phyloP scores from a whole-genome alignment of 1,140 invertebrate genomes.

The Pemphigus obesinymphae region DNA sequence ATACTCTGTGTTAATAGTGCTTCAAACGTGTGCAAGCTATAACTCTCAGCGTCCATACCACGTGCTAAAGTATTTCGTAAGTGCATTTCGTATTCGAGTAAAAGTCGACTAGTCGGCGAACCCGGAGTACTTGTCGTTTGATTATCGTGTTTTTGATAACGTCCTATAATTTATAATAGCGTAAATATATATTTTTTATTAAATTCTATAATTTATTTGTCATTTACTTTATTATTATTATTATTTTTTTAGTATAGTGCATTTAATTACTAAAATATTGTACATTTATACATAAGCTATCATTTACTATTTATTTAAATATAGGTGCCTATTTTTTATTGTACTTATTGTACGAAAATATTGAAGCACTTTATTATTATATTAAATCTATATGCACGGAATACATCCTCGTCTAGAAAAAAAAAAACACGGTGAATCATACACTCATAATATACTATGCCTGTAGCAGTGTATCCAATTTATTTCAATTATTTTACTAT shows the following conservation, averaged over 20 bases:
- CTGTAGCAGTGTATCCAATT: neutral
- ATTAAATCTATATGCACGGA: neutral
- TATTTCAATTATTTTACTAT: neutral
- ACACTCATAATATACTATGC: no score
- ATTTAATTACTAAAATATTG: neutral
- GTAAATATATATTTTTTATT: neutral
- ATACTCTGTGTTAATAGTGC: conserved; percentile 87
- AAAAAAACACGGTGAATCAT: neutral
- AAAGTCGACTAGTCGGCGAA: conserved; percentile 77
- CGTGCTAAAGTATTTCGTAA: conserved; percentile 87
- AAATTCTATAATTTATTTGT: neutral
- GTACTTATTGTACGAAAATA: neutral
- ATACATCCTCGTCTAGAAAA: neutral
- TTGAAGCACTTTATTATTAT: neutral
- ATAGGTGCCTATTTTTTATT: neutral
- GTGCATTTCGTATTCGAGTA: conserved; percentile 93
- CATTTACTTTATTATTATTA: neutral
- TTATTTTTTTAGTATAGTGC: neutral
- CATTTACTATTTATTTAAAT: neutral
- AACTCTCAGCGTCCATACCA: conserved; percentile 91
- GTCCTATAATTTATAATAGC: neutral
- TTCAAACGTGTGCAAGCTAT: conserved; percentile 89
- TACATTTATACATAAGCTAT: no score
- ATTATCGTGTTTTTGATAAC: conserved; percentile 43
- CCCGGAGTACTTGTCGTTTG: conserved; percentile 65